Percentiles rank a stretch among this genome's conserved stretches.
phyloP scores from a whole-genome alignment of 2,888 invertebrate genomes.

The Melanophora roralis region DNA sequence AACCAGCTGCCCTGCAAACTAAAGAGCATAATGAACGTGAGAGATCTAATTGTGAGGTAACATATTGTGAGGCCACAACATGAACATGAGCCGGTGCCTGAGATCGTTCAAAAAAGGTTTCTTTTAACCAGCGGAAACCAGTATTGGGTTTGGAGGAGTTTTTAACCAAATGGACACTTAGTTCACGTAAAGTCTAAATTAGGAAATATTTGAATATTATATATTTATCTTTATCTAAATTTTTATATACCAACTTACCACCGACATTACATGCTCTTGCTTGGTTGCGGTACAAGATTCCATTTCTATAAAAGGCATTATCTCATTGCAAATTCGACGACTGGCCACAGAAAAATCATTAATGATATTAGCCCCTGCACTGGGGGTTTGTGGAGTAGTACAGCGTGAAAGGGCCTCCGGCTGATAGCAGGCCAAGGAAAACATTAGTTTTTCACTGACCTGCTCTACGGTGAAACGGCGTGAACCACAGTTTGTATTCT shows the following conservation, averaged over 20 bases:
- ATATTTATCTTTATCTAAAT: no score
- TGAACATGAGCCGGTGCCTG: slow-evolving; percentile 86
- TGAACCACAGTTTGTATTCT: slow-evolving; percentile 71
- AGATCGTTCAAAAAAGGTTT: slow-evolving; percentile 76
- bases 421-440: slow-evolving; percentile 89
- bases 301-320: slow-evolving; percentile 87
- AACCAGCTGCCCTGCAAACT: slow-evolving; percentile 83
- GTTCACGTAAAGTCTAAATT: slow-evolving; percentile 86
- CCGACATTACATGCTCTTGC: slow-evolving; percentile 92
- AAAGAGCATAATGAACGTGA: slow-evolving; percentile 87
- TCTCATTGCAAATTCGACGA: slow-evolving; percentile 78
- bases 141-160: slow-evolving; percentile 78
- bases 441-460: slow-evolving; percentile 87
- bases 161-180: slow-evolving; percentile 89
- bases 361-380: slow-evolving; percentile 78
- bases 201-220: not conserved
- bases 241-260: slow-evolving; percentile 78
- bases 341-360: slow-evolving; percentile 76
- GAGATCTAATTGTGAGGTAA: slow-evolving; percentile 88
- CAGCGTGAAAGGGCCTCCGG: slow-evolving; percentile 91
- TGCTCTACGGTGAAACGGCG: slow-evolving; percentile 83
- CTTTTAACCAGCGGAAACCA: slow-evolving; percentile 77
- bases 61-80: slow-evolving; percentile 88
- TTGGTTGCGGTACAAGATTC: slow-evolving; percentile 92
- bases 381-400: slow-evolving; percentile 89